These are phyloP conservation scores for Wasmannia auropunctata DNA, from an alignment of 1,140 invertebrate genomes.

Conservation along the genomic window DNA sequence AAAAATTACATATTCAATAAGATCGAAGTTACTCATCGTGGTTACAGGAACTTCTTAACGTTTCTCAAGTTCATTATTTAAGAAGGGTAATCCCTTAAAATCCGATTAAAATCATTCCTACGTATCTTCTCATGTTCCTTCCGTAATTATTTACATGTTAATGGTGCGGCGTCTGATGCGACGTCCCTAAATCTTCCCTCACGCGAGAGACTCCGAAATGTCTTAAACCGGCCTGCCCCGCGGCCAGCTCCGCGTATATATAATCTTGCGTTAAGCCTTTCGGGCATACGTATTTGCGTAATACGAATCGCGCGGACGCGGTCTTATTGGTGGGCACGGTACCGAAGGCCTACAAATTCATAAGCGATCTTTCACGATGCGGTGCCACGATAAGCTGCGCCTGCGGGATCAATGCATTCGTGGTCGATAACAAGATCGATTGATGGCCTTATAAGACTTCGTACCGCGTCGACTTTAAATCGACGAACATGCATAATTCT, in stretches of 20 bases:
- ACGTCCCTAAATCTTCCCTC: neutral
- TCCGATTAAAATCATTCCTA: neutral
- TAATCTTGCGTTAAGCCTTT: conserved; percentile 17
- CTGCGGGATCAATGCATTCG: conserved; percentile 2
- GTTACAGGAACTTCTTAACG: neutral
- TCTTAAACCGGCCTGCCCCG: neutral
- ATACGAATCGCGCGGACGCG: conserved; percentile 4
- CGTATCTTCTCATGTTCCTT: neutral
- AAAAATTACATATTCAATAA: neutral
- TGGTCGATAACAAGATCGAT: conserved; percentile 25
- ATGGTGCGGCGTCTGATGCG: neutral
- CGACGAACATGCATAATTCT: conserved; percentile 1
- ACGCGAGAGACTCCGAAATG: neutral
- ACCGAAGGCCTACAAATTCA: neutral
- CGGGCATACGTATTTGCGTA: conserved; percentile 33
- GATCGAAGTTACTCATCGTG: neutral
- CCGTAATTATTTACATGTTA: conserved; percentile 16
- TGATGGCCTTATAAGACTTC: neutral
- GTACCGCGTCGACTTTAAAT: neutral
- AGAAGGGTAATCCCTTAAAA: neutral
- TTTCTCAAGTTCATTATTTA: neutral
- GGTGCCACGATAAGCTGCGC: neutral
- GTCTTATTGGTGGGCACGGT: neutral
- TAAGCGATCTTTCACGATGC: conserved; percentile 6
- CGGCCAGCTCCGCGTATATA: neutral